These are phyloP conservation scores for Myotis pilosus DNA, from an alignment of 2,797 vertebrate species.

Conservation along the genomic window DNA sequence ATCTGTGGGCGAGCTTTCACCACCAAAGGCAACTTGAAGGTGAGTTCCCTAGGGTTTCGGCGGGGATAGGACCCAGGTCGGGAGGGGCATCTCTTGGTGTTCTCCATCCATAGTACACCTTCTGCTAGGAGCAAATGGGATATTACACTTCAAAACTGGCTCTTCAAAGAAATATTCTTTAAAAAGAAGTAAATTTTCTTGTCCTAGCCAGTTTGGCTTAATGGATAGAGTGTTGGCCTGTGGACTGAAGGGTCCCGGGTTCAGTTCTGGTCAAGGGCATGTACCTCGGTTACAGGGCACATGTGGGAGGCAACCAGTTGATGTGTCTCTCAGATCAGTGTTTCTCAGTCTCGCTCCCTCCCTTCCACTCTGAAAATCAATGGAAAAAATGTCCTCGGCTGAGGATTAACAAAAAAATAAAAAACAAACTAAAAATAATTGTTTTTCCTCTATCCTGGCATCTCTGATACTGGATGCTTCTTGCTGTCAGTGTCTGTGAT, in stretches of 20 bases:
- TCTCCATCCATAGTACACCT: rapidly evolving
- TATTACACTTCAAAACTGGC: background rate
- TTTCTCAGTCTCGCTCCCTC: background rate
- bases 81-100: rapidly evolving
- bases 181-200: background rate
- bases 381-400: background rate
- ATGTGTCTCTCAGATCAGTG: background rate
- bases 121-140: background rate
- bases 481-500: background rate
- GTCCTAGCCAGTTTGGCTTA: background rate
- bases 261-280: background rate
- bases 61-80: rapidly evolving
- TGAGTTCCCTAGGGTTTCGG: conserved; percentile 53
- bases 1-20: conserved; percentile 97
- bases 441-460: rapidly evolving
- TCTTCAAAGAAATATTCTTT: background rate
- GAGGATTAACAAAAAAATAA: background rate
- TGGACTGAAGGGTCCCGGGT: background rate
- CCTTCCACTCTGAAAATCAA: background rate
- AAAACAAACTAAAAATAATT: background rate
- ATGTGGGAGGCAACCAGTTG: background rate
- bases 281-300: background rate
- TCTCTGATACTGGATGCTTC: background rate
- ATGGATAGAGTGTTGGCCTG: too few species aligned
- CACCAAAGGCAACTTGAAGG: conserved; percentile 99